A percentile compares a stretch with the other conserved stretches of the same genome.
These are phyloP conservation scores for Proteles cristata DNA, from an alignment of 2,113 vertebrate genomes.

Conservation along the genomic window DNA sequence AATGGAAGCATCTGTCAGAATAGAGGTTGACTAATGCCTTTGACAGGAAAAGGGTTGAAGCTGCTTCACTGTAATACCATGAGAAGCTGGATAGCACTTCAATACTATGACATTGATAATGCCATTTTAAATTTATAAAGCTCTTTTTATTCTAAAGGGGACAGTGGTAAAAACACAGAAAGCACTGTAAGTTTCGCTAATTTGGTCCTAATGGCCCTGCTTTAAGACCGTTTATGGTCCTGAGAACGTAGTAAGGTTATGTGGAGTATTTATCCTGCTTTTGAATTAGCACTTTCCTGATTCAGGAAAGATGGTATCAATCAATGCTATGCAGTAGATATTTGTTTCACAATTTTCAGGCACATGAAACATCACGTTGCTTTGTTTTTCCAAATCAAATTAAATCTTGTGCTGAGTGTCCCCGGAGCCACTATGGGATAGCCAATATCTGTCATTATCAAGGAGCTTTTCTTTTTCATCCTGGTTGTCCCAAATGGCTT, in stretches of 20 bases:
- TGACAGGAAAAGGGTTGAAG: constrained; percentile 45
- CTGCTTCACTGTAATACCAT: constrained; percentile 36
- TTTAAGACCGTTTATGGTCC: background rate
- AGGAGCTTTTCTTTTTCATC: background rate
- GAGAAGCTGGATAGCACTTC: constrained; percentile 52
- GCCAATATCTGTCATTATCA: background rate
- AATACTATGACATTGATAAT: background rate
- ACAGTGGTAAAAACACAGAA: background rate
- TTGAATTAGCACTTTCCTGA: background rate
- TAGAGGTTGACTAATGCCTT: constrained; percentile 54
- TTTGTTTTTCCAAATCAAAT: background rate
- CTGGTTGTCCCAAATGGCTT: background rate
- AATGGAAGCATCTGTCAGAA: constrained; percentile 10
- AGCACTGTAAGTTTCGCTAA: background rate
- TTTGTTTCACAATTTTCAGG: background rate
- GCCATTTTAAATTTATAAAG: constrained; percentile 36
- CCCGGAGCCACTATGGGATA: background rate
- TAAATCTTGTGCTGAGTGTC: background rate
- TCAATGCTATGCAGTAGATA: background rate
- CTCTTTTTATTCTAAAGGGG: constrained; percentile 36
- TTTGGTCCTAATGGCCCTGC: background rate
- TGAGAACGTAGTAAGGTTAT: background rate
- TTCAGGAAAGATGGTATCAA: background rate
- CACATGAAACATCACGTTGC: background rate
- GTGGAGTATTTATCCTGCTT: background rate